Evolutionary conservation across 1,140 invertebrate species (phyloP).

Genomic region (Leptinotarsa lineolata): DNA sequence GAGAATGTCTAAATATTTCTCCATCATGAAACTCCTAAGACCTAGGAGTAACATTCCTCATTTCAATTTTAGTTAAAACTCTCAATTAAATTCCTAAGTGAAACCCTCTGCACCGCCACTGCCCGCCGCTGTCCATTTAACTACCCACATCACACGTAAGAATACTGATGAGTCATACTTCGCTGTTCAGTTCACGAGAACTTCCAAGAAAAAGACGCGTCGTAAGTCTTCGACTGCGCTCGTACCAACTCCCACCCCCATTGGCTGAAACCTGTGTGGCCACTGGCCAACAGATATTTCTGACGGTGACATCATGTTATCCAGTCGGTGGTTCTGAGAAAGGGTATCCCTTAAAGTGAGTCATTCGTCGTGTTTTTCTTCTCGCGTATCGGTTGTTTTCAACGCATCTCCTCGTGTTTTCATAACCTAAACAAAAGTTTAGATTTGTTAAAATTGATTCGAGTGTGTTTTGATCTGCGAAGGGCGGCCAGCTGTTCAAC

Average conservation of each 20-base stretch:
- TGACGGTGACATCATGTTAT: constrained; percentile 49
- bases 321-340: constrained; percentile 51
- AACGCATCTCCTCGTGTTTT: constrained; percentile 13
- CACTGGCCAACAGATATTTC: constrained; percentile 24
- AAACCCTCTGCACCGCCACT: not conserved
- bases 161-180: constrained; percentile 25
- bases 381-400: constrained; percentile 25
- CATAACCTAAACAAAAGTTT: constrained; percentile 13
- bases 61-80: too few relatives aligned
- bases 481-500: constrained; percentile 22
- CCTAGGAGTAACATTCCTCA: too few relatives aligned
- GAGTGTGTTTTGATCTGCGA: not conserved
- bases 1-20: too few relatives aligned
- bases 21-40: too few relatives aligned
- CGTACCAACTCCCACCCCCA: not conserved
- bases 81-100: too few relatives aligned
- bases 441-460: constrained; percentile 25
- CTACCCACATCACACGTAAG: constrained; percentile 13
- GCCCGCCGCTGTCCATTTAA: not conserved
- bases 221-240: not conserved
- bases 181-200: not conserved
- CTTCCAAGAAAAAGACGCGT: constrained; percentile 8
- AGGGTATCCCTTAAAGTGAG: constrained; percentile 50
- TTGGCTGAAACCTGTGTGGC: constrained; percentile 20
- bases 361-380: constrained; percentile 43